These are phyloP conservation scores for Staurois parvus DNA, from an alignment of 2,797 vertebrate species.

Conservation along the genomic window DNA sequence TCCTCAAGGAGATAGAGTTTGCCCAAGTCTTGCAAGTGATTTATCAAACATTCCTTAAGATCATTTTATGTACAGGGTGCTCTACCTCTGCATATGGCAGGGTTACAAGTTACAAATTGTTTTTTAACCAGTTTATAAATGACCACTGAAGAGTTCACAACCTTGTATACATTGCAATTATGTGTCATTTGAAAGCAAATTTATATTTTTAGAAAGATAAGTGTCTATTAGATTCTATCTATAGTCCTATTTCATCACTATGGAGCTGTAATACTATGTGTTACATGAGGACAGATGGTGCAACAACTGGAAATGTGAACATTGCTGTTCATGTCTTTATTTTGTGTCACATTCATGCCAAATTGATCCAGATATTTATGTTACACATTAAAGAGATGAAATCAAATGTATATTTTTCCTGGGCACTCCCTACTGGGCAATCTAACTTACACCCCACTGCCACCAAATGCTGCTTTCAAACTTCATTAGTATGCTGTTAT, in stretches of 20 bases:
- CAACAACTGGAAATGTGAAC: constrained; percentile 1
- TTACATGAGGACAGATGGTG: constrained; percentile 23
- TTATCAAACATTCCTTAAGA: no score
- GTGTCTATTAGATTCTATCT: background rate
- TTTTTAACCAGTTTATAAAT: background rate
- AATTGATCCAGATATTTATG: background rate
- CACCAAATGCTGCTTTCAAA: background rate
- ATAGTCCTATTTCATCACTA: background rate
- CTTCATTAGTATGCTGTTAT: background rate
- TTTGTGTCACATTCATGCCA: background rate
- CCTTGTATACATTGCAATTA: background rate
- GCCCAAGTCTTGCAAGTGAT: no score
- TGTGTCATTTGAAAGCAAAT: background rate
- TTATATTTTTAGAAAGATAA: background rate
- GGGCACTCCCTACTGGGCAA: background rate
- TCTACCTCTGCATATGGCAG: background rate
- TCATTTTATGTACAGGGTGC: background rate
- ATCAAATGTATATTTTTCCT: background rate
- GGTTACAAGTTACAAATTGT: no score
- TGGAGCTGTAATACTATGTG: background rate
- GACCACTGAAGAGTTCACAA: background rate
- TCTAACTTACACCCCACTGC: background rate
- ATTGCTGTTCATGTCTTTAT: background rate
- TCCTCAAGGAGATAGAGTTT: no score
- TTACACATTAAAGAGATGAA: background rate